Percentiles rank a stretch among this genome's conserved stretches.
Evolutionary conservation across 1,140 invertebrate species (phyloP).

Genomic region (Melanaphis sacchari): DNA sequence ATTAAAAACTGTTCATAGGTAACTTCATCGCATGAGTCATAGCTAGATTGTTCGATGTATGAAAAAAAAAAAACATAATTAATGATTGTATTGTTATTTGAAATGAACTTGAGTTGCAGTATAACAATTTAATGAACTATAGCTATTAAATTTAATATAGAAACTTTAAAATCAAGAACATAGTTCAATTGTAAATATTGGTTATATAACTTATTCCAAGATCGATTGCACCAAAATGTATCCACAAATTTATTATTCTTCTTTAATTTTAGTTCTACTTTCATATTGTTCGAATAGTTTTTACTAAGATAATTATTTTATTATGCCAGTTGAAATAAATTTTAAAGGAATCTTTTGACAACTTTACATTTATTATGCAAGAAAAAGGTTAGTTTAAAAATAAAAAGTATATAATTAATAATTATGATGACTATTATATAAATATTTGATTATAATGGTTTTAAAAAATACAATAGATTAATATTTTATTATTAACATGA

Average conservation of each 20-base stretch:
- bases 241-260: not conserved
- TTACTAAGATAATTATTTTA: not conserved
- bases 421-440: not conserved
- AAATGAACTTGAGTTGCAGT: no score
- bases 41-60: no score
- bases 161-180: not conserved
- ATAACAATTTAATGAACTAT: no score
- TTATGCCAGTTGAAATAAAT: not conserved
- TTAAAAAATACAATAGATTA: not conserved
- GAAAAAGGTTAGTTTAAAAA: not conserved
- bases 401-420: not conserved
- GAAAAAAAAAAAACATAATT: no score
- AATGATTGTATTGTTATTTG: no score
- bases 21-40: no score
- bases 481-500: no score
- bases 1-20: no score
- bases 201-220: not conserved
- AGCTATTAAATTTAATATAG: not conserved
- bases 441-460: not conserved
- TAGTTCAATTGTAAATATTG: not conserved
- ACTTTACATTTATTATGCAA: not conserved
- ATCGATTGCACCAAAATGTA: not conserved
- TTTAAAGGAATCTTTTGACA: not conserved
- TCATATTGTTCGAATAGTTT: not conserved
- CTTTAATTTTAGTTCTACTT: not conserved